These are phyloP conservation scores for Malaclemys terrapin DNA, from an alignment of 2,113 vertebrate species.

Conservation along the genomic window DNA sequence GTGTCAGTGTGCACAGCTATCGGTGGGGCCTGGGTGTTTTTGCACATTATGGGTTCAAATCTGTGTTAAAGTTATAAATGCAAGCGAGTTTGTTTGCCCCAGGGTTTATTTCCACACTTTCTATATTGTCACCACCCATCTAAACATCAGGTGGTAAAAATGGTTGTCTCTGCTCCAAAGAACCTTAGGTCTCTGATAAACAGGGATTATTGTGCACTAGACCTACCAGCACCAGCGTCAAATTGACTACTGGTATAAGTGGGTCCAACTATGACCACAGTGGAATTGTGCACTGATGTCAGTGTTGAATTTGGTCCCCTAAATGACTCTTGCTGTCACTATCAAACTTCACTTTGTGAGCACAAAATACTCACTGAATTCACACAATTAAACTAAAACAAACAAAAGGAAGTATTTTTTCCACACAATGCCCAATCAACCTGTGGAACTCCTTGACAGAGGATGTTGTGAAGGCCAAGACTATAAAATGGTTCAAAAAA, in stretches of 20 bases:
- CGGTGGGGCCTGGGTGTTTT: background rate
- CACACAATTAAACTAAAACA: too few relatives aligned
- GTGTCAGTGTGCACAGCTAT: background rate
- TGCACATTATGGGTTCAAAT: background rate
- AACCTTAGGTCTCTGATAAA: background rate
- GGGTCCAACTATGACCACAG: background rate
- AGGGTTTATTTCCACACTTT: background rate
- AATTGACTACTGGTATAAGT: background rate
- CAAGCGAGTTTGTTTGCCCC: background rate
- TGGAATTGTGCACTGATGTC: background rate
- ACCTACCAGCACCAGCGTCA: background rate
- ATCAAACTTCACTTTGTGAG: background rate
- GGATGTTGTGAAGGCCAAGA: too few relatives aligned
- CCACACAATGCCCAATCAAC: too few relatives aligned
- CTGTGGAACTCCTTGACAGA: too few relatives aligned
- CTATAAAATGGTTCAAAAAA: too few relatives aligned
- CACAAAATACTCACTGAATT: background rate
- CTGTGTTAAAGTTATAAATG: background rate
- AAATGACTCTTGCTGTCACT: background rate
- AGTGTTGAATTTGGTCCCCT: conserved; percentile 22
- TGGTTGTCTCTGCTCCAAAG: background rate
- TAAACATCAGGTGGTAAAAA: background rate
- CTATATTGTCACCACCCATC: background rate
- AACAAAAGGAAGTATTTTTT: too few relatives aligned
- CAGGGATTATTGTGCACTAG: background rate